phyloP scores from a whole-genome alignment of 2,797 vertebrate genomes.

The Sylvia borin region DNA sequence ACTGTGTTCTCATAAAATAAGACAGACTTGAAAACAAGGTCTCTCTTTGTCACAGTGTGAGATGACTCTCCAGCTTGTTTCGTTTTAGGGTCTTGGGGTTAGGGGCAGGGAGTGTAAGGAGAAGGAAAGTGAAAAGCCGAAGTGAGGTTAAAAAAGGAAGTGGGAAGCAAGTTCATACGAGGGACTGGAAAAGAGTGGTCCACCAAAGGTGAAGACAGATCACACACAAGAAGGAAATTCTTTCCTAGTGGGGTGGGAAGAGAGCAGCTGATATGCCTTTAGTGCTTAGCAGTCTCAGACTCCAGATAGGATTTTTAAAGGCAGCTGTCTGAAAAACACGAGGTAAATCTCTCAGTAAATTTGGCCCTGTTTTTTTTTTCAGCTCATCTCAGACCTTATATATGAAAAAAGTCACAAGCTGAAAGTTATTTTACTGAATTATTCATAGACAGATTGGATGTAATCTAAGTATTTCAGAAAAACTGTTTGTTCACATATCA shows the following conservation, averaged over 20 bases:
- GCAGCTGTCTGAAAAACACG: not conserved
- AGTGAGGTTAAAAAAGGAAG: not conserved
- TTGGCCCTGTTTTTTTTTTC: not conserved
- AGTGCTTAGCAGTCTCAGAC: not conserved
- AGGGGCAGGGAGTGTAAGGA: not conserved
- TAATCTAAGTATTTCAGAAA: conserved; percentile 16
- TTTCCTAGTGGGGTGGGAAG: not conserved
- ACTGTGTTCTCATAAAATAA: not conserved
- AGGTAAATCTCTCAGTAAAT: not conserved
- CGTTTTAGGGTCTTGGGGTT: not conserved
- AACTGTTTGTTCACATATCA: not conserved
- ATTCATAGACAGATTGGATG: not conserved
- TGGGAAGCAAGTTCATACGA: not conserved
- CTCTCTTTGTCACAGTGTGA: not conserved
- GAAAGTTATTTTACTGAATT: conserved; percentile 6
- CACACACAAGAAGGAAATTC: not conserved
- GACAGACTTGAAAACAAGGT: not conserved
- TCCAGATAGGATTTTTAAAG: not conserved
- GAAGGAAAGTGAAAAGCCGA: not conserved
- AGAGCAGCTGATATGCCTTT: not conserved
- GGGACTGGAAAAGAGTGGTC: not conserved
- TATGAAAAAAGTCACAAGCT: not conserved
- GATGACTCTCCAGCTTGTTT: not conserved
- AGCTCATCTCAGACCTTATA: not conserved
- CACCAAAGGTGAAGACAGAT: not conserved